Base-by-base conservation (phyloP, 2,113 vertebrate species). In the Saccopteryx bilineata region DNA sequence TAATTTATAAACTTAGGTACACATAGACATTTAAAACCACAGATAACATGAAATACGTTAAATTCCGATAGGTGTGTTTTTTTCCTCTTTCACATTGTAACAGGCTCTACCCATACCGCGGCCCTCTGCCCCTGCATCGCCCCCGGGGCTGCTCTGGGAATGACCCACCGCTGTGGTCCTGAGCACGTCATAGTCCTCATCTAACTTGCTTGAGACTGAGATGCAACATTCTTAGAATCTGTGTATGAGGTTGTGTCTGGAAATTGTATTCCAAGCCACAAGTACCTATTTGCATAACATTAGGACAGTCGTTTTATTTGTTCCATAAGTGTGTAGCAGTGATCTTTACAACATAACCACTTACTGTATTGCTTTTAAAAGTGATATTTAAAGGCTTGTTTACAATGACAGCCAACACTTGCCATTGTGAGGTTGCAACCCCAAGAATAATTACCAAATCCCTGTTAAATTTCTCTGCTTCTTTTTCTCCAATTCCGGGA, bases 321-420 rank as follows among this genome's bases (percentile, higher is more conserved):
- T 96, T 39, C 52, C 2, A 0, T 31, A 78, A 83, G 76, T 84
- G 50, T 79, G 61, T 69, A 8, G 66, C 75, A 56, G 89, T 26
- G 78, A 92, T 93, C 85, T 90, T 61, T 21, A 60, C 94, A 65
- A 60, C 56, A 46, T n/a, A 83, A 83, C 78, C 5, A 8, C 91
- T 95, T 50, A 63, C 72, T 15, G 58, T 58, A 72, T 96, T 82
- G 91, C 95, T 96, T 97, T 97, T 95, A 83, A 96, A 92, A 91
- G 91, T 80, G 95, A 94, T 96, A 89, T 95, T 94, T 97, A 93
- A 95, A 94, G 79, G 63, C 95, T 95, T 95, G 91, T 97, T 97
- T 96, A 94, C 97, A 94, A 54, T 89, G 95, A 94, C 93, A 96
- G 54, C 63, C 68, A 63, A 61, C 66, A 54, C 71, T 95, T 80